Percentiles rank a stretch among this genome's conserved stretches.
Conservation (phyloP, 2,888 invertebrate species). For the Lepidochitona cinerea region DNA sequence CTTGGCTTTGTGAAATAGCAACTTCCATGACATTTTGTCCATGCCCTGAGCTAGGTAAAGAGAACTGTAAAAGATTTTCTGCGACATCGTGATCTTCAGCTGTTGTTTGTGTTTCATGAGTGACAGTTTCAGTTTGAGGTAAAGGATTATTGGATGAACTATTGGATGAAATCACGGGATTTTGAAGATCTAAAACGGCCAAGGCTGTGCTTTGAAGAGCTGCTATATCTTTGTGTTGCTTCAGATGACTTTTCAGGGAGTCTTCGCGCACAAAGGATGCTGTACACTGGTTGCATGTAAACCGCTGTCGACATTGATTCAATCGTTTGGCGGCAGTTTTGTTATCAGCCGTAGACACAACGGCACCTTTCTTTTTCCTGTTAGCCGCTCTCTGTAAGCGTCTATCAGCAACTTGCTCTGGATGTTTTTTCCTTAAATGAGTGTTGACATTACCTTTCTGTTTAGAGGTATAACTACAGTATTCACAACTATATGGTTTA, state of each 20-base stretch:
- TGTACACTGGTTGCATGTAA: conserved; percentile 65
- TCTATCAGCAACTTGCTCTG: conserved; percentile 32
- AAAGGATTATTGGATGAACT: no score
- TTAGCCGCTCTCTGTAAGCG: background rate
- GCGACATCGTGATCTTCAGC: no score
- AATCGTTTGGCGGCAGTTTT: background rate
- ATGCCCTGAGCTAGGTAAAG: no score
- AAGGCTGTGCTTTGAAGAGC: conserved; percentile 47
- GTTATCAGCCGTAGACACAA: background rate
- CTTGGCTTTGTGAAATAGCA: no score
- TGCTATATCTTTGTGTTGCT: conserved; percentile 63
- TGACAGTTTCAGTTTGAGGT: no score
- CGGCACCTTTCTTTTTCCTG: background rate
- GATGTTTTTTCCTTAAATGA: conserved; percentile 63
- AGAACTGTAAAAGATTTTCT: no score
- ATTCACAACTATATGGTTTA: conserved; percentile 54
- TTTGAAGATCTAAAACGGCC: conserved; percentile 53
- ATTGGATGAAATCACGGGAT: conserved; percentile 33
- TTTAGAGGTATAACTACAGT: conserved; percentile 58
- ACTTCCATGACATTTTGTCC: no score
- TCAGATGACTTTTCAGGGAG: conserved; percentile 70
- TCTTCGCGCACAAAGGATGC: conserved; percentile 71
- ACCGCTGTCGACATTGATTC: conserved; percentile 16
- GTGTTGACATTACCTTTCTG: conserved; percentile 57
- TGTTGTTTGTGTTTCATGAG: no score